These are phyloP conservation scores for Oreochromis spilurus DNA, from an alignment of 2,113 vertebrate genomes.

Conservation along the genomic window DNA sequence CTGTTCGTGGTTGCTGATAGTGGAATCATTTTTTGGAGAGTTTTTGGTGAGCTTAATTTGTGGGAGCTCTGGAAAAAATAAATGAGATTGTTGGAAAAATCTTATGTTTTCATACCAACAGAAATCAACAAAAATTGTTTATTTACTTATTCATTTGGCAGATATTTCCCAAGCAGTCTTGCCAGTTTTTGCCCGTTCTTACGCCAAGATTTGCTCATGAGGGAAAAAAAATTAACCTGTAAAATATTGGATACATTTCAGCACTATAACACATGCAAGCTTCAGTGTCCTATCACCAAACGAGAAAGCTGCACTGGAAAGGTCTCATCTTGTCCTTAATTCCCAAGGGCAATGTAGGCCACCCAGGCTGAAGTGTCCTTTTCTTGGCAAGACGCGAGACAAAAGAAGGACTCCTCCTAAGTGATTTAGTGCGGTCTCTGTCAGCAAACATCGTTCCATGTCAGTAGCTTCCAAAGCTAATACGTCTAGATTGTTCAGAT, in stretches of 20 bases:
- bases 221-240: not conserved
- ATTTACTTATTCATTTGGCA: conserved; percentile 12
- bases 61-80: not conserved
- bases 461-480: conserved; percentile 71
- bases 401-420: conserved; percentile 38
- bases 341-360: conserved; percentile 15
- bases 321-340: not conserved
- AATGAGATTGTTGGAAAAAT: not conserved
- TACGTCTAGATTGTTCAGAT: conserved; percentile 59
- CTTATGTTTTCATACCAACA: not conserved
- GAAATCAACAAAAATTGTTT: not conserved
- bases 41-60: not conserved
- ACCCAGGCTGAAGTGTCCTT: conserved; percentile 31
- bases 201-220: not conserved
- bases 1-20: conserved; percentile 5
- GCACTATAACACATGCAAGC: not conserved
- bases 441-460: conserved; percentile 73
- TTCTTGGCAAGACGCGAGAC: conserved; percentile 5
- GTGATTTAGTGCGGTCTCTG: conserved; percentile 67
- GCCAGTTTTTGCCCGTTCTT: not conserved
- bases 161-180: not conserved
- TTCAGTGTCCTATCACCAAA: not conserved
- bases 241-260: not conserved
- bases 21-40: not conserved
- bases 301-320: not conserved